Percentiles rank a stretch among this genome's conserved stretches.
Evolutionary conservation across 2,113 vertebrate species (phyloP).

Genomic region (Leptobrachium ailaonicum): DNA sequence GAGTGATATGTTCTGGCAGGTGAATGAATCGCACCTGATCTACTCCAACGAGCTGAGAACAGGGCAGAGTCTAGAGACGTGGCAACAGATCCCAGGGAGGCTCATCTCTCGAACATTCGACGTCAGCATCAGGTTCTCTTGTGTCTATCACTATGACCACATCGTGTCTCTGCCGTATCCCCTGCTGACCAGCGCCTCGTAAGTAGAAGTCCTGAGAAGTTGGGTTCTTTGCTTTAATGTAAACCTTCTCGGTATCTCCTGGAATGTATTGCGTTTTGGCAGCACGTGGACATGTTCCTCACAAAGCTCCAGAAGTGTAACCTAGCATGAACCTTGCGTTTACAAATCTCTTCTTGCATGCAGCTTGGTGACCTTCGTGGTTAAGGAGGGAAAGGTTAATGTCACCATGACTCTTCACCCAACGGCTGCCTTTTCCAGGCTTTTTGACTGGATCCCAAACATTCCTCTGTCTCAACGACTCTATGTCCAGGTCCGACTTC

Average conservation of each 20-base stretch:
- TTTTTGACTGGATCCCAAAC: background rate
- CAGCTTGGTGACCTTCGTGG: constrained; percentile 56
- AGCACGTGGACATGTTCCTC: no score
- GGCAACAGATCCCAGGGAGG: fast-evolving
- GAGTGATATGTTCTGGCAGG: constrained; percentile 43
- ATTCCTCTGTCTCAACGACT: constrained; percentile 4
- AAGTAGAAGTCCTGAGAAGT: constrained; percentile 22
- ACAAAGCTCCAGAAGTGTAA: no score
- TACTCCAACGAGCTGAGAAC: constrained; percentile 48
- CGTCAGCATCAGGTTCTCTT: constrained; percentile 57
- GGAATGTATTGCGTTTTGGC: no score
- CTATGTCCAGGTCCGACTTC: constrained; percentile 58
- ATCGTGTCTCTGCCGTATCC: constrained; percentile 55
- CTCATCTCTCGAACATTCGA: constrained; percentile 54
- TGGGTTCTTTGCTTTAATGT: no score
- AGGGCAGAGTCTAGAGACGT: background rate
- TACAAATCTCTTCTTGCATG: background rate
- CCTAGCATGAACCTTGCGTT: no score
- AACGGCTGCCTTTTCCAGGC: constrained; percentile 50
- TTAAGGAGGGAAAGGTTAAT: constrained; percentile 60
- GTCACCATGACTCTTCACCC: constrained; percentile 60
- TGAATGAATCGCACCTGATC: constrained; percentile 56
- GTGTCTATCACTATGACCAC: constrained; percentile 57
- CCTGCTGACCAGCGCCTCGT: constrained; percentile 58
- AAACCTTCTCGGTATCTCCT: no score